phyloP scores from a whole-genome alignment of 1,140 invertebrate genomes.

The Euura saliciscinereae region DNA sequence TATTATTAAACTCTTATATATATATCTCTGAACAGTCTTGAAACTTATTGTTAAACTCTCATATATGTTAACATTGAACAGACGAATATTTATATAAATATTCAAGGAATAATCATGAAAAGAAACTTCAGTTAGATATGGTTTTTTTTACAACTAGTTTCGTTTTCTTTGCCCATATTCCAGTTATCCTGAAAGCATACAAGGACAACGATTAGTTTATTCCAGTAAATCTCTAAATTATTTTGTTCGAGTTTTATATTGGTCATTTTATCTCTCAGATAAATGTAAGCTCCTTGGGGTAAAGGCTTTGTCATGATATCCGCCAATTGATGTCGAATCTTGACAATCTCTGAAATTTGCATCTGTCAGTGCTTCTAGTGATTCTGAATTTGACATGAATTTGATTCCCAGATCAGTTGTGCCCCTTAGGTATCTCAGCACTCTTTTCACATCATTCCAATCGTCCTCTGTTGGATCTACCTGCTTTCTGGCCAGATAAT shows the following conservation, averaged over 20 bases:
- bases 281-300: conserved; percentile 18
- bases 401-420: conserved; percentile 21
- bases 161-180: background rate
- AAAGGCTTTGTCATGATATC: conserved; percentile 34
- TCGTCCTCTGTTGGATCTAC: conserved; percentile 26
- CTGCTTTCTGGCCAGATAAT: conserved; percentile 29
- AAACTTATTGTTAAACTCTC: background rate
- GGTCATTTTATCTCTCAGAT: conserved; percentile 28
- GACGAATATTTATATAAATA: background rate
- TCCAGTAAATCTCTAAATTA: background rate
- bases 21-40: background rate
- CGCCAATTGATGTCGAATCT: conserved; percentile 15
- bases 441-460: conserved; percentile 33
- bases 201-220: background rate
- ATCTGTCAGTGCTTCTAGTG: conserved; percentile 1
- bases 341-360: conserved; percentile 13
- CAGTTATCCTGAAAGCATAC: background rate
- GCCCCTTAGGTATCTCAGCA: conserved; percentile 37
- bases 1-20: no score
- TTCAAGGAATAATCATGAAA: background rate
- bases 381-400: conserved; percentile 14
- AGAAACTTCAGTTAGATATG: background rate
- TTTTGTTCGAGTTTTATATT: conserved; percentile 19
- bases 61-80: background rate
- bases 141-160: background rate